Evolutionary conservation across 2,113 vertebrate species (phyloP).

Genomic region (Jaculus jaculus): DNA sequence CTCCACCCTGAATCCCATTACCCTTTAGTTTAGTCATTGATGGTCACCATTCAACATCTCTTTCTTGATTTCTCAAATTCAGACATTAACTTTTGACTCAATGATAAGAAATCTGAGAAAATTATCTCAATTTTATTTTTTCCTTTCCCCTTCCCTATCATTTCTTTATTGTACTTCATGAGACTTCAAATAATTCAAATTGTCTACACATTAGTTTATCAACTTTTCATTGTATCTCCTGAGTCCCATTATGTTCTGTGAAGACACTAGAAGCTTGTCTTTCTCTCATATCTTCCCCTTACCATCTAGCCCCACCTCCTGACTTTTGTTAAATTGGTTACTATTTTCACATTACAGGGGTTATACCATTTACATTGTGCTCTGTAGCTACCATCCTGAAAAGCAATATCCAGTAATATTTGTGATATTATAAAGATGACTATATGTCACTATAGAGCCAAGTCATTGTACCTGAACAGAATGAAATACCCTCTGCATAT

Average conservation of each 20-base stretch:
- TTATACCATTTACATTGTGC: neutral
- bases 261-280: neutral
- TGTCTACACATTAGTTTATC: neutral
- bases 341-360: neutral
- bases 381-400: neutral
- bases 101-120: neutral
- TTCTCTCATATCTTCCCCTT: neutral
- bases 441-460: neutral
- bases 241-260: neutral
- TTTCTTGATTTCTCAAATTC: constrained; percentile 20
- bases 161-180: neutral
- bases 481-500: neutral
- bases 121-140: neutral
- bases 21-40: neutral
- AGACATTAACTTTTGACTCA: constrained; percentile 49
- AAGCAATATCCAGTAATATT: neutral
- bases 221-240: neutral
- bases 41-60: neutral
- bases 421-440: constrained; percentile 2
- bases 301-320: neutral
- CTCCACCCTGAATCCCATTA: neutral
- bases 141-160: neutral
- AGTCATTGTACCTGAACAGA: neutral
- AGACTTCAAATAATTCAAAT: neutral
- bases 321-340: neutral